phyloP scores from a whole-genome alignment of 2,888 invertebrate species.

The Mystacides longicornis region DNA sequence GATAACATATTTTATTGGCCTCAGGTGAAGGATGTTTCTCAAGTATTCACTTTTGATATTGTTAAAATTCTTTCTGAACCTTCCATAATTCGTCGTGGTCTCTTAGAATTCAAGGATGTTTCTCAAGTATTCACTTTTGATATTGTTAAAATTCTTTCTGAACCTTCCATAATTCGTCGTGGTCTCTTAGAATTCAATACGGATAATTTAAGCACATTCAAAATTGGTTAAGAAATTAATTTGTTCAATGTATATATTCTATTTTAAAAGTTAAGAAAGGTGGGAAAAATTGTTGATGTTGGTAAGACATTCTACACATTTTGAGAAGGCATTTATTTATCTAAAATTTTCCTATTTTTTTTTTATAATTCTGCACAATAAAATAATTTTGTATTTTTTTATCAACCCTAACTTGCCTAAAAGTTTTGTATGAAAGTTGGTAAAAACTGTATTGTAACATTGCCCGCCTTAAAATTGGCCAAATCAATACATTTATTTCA shows the following conservation, averaged over 20 bases:
- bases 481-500: not conserved
- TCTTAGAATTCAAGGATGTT: no score
- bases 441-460: not conserved
- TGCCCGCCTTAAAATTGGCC: not conserved
- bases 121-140: not conserved
- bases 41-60: not conserved
- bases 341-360: not conserved
- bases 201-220: not conserved
- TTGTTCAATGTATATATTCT: not conserved
- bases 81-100: not conserved
- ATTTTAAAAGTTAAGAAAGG: not conserved
- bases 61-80: not conserved
- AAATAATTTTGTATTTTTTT: not conserved
- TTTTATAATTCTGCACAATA: not conserved
- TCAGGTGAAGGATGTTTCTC: not conserved
- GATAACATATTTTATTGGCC: constrained; percentile 1
- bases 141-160: not conserved
- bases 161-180: not conserved
- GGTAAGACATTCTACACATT: not conserved
- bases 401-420: not conserved
- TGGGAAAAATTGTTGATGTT: not conserved
- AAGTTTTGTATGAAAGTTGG: not conserved
- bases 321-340: not conserved
- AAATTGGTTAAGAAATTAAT: not conserved
- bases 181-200: not conserved